A percentile compares a stretch with the other conserved stretches of the same genome.
These are phyloP conservation scores for Cantharis rufa DNA, from an alignment of 2,888 invertebrate genomes.

Conservation along the genomic window DNA sequence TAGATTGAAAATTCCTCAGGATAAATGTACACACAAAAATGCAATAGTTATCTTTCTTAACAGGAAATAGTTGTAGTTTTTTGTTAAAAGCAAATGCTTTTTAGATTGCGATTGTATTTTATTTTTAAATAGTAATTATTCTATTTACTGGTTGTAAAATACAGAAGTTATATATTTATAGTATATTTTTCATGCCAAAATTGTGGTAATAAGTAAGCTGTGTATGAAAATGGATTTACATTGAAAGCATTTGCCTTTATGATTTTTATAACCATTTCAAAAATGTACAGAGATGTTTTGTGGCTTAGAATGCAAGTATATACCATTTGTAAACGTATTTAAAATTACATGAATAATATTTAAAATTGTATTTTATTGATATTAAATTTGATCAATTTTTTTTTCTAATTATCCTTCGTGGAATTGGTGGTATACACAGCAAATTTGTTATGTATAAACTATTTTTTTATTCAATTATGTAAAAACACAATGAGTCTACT, in stretches of 20 bases:
- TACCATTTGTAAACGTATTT: constrained; percentile 54
- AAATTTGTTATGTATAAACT: neutral
- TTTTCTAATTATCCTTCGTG: neutral
- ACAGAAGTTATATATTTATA: constrained; percentile 34
- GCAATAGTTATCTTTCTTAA: constrained; percentile 49
- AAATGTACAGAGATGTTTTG: constrained; percentile 51
- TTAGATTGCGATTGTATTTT: constrained; percentile 30
- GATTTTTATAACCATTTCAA: constrained; percentile 42
- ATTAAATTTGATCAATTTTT: neutral
- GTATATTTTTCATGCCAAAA: constrained; percentile 34
- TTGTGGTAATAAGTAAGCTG: constrained; percentile 29
- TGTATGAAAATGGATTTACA: constrained; percentile 30
- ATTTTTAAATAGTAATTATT: constrained; percentile 28
- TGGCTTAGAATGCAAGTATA: constrained; percentile 53
- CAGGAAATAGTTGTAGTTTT: constrained; percentile 39
- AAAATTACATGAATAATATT: constrained; percentile 37
- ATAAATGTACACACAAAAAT: constrained; percentile 52
- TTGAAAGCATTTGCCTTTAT: constrained; percentile 40
- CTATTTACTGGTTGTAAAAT: constrained; percentile 31
- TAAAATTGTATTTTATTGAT: constrained; percentile 6
- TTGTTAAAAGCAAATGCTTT: constrained; percentile 41
- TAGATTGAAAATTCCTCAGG: constrained; percentile 53
- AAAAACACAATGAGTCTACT: neutral
- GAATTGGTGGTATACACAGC: neutral
- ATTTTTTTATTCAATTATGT: neutral